Conservation (phyloP, 2,888 invertebrate species). For the Watsonalla cultraria region DNA sequence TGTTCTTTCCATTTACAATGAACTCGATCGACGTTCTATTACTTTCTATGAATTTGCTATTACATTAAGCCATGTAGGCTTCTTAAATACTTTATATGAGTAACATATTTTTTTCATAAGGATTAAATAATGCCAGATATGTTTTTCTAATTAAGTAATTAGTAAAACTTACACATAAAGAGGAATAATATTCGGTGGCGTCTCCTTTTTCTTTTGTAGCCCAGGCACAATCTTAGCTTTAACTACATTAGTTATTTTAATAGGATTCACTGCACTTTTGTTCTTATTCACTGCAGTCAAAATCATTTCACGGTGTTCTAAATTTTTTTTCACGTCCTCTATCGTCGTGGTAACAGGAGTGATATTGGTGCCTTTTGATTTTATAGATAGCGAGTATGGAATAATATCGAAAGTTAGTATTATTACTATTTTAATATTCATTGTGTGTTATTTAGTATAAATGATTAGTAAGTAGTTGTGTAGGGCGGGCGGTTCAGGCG, state of each 20-base stretch:
- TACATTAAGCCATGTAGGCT: no score
- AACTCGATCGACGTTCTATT: no score
- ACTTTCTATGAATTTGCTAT: no score
- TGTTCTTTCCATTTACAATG: no score
- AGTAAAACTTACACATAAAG: conserved; percentile 44
- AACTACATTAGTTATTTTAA: conserved; percentile 48
- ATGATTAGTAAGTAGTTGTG: background rate
- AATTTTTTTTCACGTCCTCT: conserved; percentile 48
- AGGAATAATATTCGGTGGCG: conserved; percentile 40
- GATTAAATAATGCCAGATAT: background rate
- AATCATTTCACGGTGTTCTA: conserved; percentile 47
- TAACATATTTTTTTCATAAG: no score
- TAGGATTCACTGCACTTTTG: conserved; percentile 40
- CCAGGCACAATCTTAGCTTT: conserved; percentile 36
- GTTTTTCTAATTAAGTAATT: background rate
- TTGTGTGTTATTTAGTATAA: background rate
- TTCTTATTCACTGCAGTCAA: conserved; percentile 37
- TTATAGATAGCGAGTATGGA: conserved; percentile 16
- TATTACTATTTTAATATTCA: conserved; percentile 4
- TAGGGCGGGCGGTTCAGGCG: conserved; percentile 22
- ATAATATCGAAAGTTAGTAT: conserved; percentile 7
- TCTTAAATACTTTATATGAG: no score
- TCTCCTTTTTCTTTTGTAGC: conserved; percentile 19
- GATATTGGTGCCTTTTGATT: conserved; percentile 22
- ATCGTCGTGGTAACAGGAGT: conserved; percentile 24